These are phyloP conservation scores for Chironex yamaguchii DNA, from an alignment of 30 jellyfish, hydroid and myxozoan species.

Conservation along the genomic window DNA sequence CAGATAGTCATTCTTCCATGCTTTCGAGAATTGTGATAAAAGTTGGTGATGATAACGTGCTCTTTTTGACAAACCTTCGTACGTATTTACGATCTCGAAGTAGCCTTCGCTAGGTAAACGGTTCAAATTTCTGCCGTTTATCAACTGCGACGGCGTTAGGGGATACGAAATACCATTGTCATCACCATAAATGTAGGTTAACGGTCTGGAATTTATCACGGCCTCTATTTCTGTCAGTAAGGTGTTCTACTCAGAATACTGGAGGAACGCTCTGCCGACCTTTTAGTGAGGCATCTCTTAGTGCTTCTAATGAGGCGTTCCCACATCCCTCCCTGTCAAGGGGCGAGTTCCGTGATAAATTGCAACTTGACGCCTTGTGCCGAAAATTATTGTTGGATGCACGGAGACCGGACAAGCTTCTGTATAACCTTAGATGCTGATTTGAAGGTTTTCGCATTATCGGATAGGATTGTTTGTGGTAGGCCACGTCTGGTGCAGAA, in stretches of 20 bases:
- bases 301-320: constrained; percentile 34
- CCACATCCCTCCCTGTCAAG: constrained; percentile 70
- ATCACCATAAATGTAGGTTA: background rate
- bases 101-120: background rate
- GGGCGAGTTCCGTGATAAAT: constrained; percentile 33
- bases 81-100: constrained; percentile 12
- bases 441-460: constrained; percentile 60
- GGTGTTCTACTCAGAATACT: constrained; percentile 13
- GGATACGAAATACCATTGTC: constrained; percentile 9
- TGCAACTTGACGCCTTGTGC: constrained; percentile 21
- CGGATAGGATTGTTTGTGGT: background rate
- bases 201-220: constrained; percentile 3
- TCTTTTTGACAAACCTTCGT: constrained; percentile 18
- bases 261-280: background rate
- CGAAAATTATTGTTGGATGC: background rate
- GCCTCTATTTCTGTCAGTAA: constrained; percentile 46
- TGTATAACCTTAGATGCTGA: background rate
- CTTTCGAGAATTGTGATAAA: constrained; percentile 31
- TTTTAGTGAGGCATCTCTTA: constrained; percentile 19
- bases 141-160: constrained; percentile 19
- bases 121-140: constrained; percentile 19
- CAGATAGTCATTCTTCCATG: constrained; percentile 63
- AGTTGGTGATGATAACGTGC: constrained; percentile 2
- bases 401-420: background rate
- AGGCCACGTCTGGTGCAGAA: constrained; percentile 14